Percentiles rank a stretch among this genome's conserved stretches.
Evolutionary conservation across 2,888 invertebrate species (phyloP).

Genomic region (Cetonia aurata): DNA sequence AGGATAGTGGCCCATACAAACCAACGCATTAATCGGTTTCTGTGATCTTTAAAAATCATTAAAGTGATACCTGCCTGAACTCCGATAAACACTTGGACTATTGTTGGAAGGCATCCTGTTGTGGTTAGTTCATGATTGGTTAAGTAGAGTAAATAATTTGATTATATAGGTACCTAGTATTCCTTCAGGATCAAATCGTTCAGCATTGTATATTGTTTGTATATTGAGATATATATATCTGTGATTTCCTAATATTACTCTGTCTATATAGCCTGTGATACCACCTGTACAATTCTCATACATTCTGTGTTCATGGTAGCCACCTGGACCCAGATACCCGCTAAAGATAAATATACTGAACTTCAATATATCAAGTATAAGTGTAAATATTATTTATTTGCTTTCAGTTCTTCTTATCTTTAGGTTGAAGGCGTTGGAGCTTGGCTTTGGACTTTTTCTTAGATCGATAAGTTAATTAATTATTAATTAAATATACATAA

Average conservation of each 20-base stretch:
- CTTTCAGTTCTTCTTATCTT: no score
- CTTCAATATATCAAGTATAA: no score
- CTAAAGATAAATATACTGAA: constrained; percentile 68
- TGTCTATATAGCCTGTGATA: constrained; percentile 88
- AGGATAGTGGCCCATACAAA: constrained; percentile 78
- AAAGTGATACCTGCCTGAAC: constrained; percentile 86
- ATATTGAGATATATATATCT: constrained; percentile 82
- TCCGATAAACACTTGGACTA: constrained; percentile 85
- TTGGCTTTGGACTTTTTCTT: no score
- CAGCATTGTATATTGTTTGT: constrained; percentile 74
- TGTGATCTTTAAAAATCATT: constrained; percentile 70
- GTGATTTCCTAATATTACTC: constrained; percentile 80
- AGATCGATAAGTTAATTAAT: no score
- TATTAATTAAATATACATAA: no score
- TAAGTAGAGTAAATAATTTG: neutral
- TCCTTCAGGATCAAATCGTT: constrained; percentile 94
- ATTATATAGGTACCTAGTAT: constrained; percentile 75
- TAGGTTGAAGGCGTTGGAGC: no score
- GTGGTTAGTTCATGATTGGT: constrained; percentile 2
- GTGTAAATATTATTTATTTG: no score
- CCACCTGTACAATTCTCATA: constrained; percentile 87
- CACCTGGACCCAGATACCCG: constrained; percentile 94
- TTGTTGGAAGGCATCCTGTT: constrained; percentile 79
- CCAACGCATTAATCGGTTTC: constrained; percentile 80
- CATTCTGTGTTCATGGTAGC: constrained; percentile 78